A percentile compares a stretch with the other conserved stretches of the same genome.
phyloP scores from a whole-genome alignment of 2,113 vertebrate species.

The Lycaon pictus region DNA sequence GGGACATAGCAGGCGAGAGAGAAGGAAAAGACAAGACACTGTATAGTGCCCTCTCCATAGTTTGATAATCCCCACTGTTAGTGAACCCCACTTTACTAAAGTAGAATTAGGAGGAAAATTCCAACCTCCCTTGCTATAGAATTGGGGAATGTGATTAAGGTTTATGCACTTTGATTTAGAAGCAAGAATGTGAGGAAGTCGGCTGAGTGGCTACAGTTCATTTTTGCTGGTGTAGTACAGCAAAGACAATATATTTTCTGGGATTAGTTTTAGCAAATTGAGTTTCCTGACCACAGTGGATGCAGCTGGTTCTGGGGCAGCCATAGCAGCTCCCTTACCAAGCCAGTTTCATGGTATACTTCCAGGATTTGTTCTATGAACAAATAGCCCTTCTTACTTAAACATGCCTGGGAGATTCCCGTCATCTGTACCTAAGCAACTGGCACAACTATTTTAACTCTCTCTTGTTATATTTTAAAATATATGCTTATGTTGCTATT shows the following conservation, averaged over 20 bases:
- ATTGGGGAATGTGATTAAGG: background rate
- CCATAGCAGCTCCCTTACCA: background rate
- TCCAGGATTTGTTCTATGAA: background rate
- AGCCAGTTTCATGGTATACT: background rate
- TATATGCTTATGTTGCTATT: background rate
- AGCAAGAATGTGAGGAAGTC: background rate
- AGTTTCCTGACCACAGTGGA: background rate
- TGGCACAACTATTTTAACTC: background rate
- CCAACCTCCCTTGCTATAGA: background rate
- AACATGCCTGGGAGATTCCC: background rate
- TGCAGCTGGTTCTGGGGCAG: background rate
- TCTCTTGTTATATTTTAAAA: background rate
- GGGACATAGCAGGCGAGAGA: background rate
- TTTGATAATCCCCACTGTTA: background rate
- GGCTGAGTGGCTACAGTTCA: background rate
- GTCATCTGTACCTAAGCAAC: background rate
- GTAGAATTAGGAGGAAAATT: background rate
- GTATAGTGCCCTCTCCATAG: background rate
- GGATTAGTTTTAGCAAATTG: background rate
- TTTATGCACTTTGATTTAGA: background rate
- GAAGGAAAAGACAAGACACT: background rate
- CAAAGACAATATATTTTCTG: background rate
- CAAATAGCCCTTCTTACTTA: background rate
- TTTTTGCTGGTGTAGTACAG: background rate
- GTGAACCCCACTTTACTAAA: background rate